A percentile compares a stretch with the other conserved stretches of the same genome.
These are phyloP conservation scores for Sorex araneus DNA, from an alignment of 2,113 vertebrate species.

Conservation along the genomic window DNA sequence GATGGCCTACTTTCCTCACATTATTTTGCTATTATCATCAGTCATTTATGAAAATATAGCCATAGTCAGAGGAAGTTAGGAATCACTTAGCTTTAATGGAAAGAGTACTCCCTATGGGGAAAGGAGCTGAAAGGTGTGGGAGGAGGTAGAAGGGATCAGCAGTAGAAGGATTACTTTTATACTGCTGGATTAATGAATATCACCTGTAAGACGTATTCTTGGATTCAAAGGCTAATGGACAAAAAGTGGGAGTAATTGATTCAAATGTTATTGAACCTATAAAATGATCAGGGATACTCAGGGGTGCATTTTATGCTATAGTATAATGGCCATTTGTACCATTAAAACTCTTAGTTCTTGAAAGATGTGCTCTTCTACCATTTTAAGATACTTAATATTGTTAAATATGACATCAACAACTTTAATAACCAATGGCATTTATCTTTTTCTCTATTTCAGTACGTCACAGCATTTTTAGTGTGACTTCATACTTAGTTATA, in stretches of 20 bases:
- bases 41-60: slow-evolving; percentile 67
- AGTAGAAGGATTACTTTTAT: slow-evolving; percentile 39
- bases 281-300: slow-evolving; percentile 57
- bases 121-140: slow-evolving; percentile 25
- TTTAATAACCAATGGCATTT: slow-evolving; percentile 52
- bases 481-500: slow-evolving; percentile 70
- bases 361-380: slow-evolving; percentile 69
- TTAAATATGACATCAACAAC: slow-evolving; percentile 78
- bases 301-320: not conserved
- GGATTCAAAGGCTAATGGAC: slow-evolving; percentile 74
- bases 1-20: not conserved
- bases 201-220: slow-evolving; percentile 55
- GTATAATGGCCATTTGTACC: slow-evolving; percentile 25
- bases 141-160: slow-evolving; percentile 11
- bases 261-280: slow-evolving; percentile 77
- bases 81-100: slow-evolving; percentile 78
- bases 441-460: slow-evolving; percentile 70
- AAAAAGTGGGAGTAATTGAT: slow-evolving; percentile 80
- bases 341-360: slow-evolving; percentile 73
- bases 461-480: slow-evolving; percentile 76
- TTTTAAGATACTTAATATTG: slow-evolving; percentile 74
- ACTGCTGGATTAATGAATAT: slow-evolving; percentile 74
- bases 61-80: slow-evolving; percentile 68
- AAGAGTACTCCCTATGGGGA: slow-evolving; percentile 69
- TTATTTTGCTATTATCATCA: slow-evolving; percentile 62